phyloP scores from a whole-genome alignment of 2,888 invertebrate species.

The Phyllotreta cruciferae region DNA sequence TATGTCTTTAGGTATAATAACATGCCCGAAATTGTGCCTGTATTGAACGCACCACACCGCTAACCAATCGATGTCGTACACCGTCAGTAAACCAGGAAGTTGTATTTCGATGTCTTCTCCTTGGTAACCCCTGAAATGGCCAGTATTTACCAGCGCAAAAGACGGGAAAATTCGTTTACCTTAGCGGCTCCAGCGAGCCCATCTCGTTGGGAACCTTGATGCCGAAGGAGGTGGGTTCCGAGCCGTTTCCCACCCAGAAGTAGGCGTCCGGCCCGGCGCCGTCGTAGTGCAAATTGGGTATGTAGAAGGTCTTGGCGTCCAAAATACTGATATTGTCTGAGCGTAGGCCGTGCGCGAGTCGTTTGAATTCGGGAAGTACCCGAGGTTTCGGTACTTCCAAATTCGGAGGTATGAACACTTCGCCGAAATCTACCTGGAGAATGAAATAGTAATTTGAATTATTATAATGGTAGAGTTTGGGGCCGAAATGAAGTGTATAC shows the following conservation, averaged over 20 bases:
- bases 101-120: constrained; percentile 93
- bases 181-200: constrained; percentile 80
- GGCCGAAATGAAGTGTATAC: too few relatives aligned
- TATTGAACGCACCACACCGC: constrained; percentile 92
- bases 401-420: constrained; percentile 79
- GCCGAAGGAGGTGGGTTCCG: constrained; percentile 80
- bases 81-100: constrained; percentile 82
- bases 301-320: constrained; percentile 90
- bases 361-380: constrained; percentile 84
- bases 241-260: constrained; percentile 93
- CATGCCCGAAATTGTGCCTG: constrained; percentile 90
- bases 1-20: constrained; percentile 83
- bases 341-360: constrained; percentile 85
- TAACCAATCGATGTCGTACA: constrained; percentile 91
- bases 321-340: constrained; percentile 91
- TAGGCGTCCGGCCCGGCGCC: constrained; percentile 92
- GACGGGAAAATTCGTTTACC: constrained; percentile 8
- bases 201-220: constrained; percentile 89
- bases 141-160: neutral
- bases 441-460: constrained; percentile 13
- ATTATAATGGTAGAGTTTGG: neutral
- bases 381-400: constrained; percentile 82
- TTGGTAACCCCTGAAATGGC: constrained; percentile 72
- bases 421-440: constrained; percentile 85
- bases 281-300: constrained; percentile 91